These are phyloP conservation scores for Antennarius maculatus DNA, from an alignment of 2,797 vertebrate species.

Conservation along the genomic window DNA sequence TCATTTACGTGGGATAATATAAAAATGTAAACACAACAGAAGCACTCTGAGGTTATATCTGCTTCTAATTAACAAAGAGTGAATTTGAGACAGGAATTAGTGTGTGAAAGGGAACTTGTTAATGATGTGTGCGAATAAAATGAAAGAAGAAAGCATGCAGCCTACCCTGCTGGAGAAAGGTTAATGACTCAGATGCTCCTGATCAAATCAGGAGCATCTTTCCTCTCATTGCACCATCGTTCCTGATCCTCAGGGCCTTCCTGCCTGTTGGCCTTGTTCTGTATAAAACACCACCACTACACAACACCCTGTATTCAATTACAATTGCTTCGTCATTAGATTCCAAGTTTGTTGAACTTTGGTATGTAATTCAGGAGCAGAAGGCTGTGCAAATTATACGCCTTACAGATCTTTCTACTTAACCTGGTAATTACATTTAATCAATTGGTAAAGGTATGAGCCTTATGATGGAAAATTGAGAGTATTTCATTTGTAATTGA, in stretches of 20 bases:
- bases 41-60: conserved; percentile 69
- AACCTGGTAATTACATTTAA: no score
- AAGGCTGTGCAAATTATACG: no score
- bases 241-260: conserved; percentile 51
- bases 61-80: conserved; percentile 72
- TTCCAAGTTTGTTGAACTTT: conserved; percentile 4
- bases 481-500: no score
- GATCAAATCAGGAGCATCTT: conserved; percentile 61
- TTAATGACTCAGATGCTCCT: conserved; percentile 72
- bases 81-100: conserved; percentile 74
- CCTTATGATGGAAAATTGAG: no score
- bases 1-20: conserved; percentile 60
- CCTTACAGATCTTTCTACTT: no score
- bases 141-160: conserved; percentile 60
- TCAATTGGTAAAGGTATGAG: no score
- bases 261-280: conserved; percentile 39
- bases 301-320: conserved; percentile 16
- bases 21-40: conserved; percentile 73
- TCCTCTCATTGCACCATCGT: conserved; percentile 44
- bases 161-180: conserved; percentile 73
- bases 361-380: conserved; percentile 1
- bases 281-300: conserved; percentile 18
- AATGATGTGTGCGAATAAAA: conserved; percentile 71
- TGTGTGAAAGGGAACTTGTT: conserved; percentile 70
- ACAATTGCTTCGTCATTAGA: conserved; percentile 24